A percentile compares a stretch with the other conserved stretches of the same genome.
Conservation (phyloP, 2,113 vertebrate genomes). For the Callaeas wilsoni region DNA sequence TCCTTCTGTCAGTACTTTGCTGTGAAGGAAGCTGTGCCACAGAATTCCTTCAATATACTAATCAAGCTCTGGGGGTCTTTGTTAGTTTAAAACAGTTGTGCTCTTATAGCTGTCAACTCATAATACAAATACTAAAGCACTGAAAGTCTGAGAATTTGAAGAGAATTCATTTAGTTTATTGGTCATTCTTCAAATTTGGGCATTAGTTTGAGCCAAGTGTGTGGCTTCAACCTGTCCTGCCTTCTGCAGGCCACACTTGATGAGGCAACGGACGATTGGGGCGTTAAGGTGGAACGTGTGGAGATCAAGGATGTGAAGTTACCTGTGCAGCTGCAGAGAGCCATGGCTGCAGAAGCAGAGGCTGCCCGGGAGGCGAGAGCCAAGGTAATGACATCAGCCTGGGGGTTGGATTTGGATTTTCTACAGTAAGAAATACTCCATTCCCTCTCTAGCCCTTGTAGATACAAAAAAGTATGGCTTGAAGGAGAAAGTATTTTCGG, state of each 20-base stretch:
- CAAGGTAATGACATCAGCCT: constrained; percentile 75
- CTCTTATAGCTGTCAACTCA: background rate
- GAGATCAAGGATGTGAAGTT: constrained; percentile 97
- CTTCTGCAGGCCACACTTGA: constrained; percentile 79
- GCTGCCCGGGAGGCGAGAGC: constrained; percentile 90
- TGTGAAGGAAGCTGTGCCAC: background rate
- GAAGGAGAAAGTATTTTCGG: background rate
- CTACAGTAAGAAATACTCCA: background rate
- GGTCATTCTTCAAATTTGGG: background rate
- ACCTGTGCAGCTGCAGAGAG: constrained; percentile 91
- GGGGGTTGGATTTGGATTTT: background rate
- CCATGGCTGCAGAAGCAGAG: constrained; percentile 97
- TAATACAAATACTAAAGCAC: background rate
- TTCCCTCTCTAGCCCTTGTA: background rate
- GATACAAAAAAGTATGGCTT: background rate
- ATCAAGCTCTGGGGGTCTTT: background rate
- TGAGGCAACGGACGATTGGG: constrained; percentile 91
- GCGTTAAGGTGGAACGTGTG: constrained; percentile 96
- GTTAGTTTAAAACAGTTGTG: background rate
- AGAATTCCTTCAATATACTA: background rate
- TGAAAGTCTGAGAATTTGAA: background rate
- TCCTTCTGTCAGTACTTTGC: background rate
- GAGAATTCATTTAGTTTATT: background rate
- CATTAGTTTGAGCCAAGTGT: background rate
- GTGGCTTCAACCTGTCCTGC: background rate